phyloP scores from a whole-genome alignment of 2,888 invertebrate species.

The Andrena fulva region DNA sequence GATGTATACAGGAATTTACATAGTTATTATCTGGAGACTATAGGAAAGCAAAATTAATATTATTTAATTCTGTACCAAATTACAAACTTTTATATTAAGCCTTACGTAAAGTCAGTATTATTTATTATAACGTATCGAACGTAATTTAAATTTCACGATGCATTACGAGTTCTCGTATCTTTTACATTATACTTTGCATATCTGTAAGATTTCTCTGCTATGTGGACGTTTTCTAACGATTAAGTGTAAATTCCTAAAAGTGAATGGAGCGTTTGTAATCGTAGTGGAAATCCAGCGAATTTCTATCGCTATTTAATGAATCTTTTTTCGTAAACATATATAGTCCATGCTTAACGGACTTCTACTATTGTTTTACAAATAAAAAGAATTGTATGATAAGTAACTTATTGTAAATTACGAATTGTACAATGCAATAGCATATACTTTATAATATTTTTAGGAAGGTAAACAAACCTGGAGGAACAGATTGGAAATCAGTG shows the following conservation, averaged over 20 bases:
- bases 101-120: slow-evolving; percentile 40
- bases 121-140: slow-evolving; percentile 40
- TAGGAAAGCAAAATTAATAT: slow-evolving; percentile 9
- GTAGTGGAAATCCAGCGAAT: background rate
- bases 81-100: slow-evolving; percentile 13
- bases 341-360: slow-evolving; percentile 1
- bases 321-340: slow-evolving; percentile 12
- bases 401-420: slow-evolving; percentile 25
- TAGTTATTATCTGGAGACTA: background rate
- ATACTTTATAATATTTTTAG: slow-evolving; percentile 26
- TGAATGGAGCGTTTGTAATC: slow-evolving; percentile 2
- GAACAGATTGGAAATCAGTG: slow-evolving; percentile 7
- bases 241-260: slow-evolving; percentile 3
- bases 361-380: background rate
- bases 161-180: slow-evolving; percentile 10
- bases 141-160: slow-evolving; percentile 25
- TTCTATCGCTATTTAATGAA: slow-evolving; percentile 15
- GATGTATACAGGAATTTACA: slow-evolving; percentile 15
- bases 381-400: slow-evolving; percentile 14
- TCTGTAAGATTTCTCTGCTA: slow-evolving; percentile 9
- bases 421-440: slow-evolving; percentile 12
- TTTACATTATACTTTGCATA: slow-evolving; percentile 19
- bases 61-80: slow-evolving; percentile 18
- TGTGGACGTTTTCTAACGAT: slow-evolving; percentile 1
- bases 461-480: background rate